Percentiles rank a stretch among this genome's conserved stretches.
Evolutionary conservation across 2,113 vertebrate genomes (phyloP).

Genomic region (Halcyon malimbica): DNA sequence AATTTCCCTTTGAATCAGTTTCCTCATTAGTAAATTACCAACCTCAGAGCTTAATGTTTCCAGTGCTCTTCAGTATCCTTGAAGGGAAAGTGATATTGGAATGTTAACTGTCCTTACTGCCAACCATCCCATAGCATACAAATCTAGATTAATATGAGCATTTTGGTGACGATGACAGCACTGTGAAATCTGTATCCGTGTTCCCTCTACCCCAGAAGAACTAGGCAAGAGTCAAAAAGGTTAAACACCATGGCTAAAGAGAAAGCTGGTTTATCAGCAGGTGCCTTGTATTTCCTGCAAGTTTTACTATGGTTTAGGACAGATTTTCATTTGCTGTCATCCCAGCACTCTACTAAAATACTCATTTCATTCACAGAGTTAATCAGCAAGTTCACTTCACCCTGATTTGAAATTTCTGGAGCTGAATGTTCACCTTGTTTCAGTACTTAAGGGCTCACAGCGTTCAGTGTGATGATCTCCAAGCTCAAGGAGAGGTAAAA

Average conservation of each 20-base stretch:
- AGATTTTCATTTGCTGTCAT: background rate
- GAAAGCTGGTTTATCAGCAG: background rate
- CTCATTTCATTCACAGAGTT: background rate
- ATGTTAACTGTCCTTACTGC: background rate
- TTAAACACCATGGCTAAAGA: background rate
- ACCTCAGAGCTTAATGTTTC: constrained; percentile 49
- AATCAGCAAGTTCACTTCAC: background rate
- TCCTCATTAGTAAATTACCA: constrained; percentile 46
- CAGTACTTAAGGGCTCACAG: background rate
- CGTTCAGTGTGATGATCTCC: background rate
- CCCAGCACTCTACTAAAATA: background rate
- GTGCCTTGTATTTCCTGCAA: background rate
- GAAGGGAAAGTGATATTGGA: background rate
- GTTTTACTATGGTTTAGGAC: background rate
- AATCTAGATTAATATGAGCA: constrained; percentile 33
- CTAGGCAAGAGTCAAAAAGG: background rate
- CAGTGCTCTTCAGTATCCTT: constrained; percentile 32
- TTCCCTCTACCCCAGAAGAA: background rate
- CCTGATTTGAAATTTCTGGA: background rate
- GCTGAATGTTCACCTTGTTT: background rate
- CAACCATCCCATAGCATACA: background rate
- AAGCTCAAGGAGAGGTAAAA: background rate
- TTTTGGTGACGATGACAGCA: background rate
- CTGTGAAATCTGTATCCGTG: background rate
- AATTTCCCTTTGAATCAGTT: constrained; percentile 44